Percentiles rank a stretch among this genome's conserved stretches.
Evolutionary conservation across 1,140 invertebrate species (phyloP).

Genomic region (Euglossa dilemma): DNA sequence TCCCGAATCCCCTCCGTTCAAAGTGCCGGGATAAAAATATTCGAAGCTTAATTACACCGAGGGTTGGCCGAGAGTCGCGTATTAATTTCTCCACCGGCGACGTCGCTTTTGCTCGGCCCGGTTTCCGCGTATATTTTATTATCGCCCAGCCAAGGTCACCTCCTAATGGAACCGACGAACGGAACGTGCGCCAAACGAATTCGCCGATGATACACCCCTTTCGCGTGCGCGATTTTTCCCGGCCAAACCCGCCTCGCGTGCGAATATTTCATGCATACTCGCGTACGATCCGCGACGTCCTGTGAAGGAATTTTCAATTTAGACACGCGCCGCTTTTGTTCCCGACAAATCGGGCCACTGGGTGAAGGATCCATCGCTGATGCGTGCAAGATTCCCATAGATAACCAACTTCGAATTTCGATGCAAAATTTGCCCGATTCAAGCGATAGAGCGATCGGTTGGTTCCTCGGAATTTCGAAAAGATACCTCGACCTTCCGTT

Average conservation of each 20-base stretch:
- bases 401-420: neutral
- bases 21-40: neutral
- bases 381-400: conserved; percentile 7
- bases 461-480: no score
- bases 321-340: neutral
- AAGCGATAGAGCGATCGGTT: no score
- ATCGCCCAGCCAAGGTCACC: neutral
- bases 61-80: neutral
- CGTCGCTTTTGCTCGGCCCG: neutral
- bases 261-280: neutral
- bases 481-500: neutral
- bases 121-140: neutral
- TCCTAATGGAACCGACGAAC: no score
- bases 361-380: neutral
- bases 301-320: neutral
- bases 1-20: no score
- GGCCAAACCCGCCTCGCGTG: neutral
- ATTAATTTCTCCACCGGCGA: neutral
- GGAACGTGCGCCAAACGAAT: neutral
- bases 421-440: conserved; percentile 14
- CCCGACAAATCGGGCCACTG: neutral
- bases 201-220: neutral
- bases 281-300: no score
- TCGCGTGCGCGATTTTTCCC: no score
- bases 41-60: neutral